These are phyloP conservation scores for Phyllostomus hastatus DNA, from an alignment of 2,113 vertebrate species.

Conservation along the genomic window DNA sequence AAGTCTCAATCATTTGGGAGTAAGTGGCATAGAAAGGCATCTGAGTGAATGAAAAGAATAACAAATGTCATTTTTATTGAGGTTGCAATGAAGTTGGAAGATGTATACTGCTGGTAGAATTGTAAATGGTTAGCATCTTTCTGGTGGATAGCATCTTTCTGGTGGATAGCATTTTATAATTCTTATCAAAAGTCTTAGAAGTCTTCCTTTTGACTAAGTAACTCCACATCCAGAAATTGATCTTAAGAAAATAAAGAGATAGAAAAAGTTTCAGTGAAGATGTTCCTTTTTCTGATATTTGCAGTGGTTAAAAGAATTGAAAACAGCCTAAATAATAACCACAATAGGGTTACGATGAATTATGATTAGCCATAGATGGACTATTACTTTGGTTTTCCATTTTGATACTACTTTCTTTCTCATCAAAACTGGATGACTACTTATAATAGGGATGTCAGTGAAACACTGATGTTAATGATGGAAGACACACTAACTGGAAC, in stretches of 20 bases:
- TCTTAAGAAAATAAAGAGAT: neutral
- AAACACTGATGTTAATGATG: neutral
- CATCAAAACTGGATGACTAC: neutral
- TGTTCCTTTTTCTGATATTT: neutral
- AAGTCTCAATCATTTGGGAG: neutral
- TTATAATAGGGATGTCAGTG: neutral
- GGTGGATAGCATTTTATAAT: neutral
- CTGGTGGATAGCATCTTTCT: neutral
- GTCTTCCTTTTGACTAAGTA: neutral
- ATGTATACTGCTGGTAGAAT: neutral
- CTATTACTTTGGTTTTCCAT: neutral
- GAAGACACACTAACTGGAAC: neutral
- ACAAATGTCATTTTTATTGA: neutral
- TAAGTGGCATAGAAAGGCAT: neutral
- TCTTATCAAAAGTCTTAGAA: neutral
- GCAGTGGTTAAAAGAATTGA: slow-evolving; percentile 8
- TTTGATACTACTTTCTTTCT: neutral
- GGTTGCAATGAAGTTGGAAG: neutral
- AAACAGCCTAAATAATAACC: neutral
- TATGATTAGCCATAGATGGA: neutral
- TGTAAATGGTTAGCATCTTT: neutral
- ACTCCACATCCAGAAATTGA: neutral
- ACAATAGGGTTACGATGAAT: neutral
- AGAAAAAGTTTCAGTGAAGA: neutral
- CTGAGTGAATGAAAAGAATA: neutral